Conservation (phyloP, 2,113 vertebrate species). For the Oncorhynchus gorbuscha region DNA sequence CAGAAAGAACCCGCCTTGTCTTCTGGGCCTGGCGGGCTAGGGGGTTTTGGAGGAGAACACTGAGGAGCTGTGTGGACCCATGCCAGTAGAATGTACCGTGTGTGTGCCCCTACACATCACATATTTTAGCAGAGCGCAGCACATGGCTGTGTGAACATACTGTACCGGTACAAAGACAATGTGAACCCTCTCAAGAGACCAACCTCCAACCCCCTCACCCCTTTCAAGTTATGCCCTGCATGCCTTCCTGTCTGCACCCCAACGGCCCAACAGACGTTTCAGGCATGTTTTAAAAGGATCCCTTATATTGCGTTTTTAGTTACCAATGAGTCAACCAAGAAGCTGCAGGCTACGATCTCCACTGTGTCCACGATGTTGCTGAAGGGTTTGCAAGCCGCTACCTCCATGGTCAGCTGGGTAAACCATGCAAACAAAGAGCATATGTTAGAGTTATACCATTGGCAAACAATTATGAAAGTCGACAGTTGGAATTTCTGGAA, state of each 20-base stretch:
- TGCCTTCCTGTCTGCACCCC: not conserved
- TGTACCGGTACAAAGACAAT: constrained; percentile 4
- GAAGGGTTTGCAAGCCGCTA: constrained; percentile 89
- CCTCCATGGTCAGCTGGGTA: constrained; percentile 80
- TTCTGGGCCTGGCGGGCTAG: not conserved
- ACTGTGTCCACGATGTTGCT: constrained; percentile 87
- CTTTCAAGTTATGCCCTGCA: not conserved
- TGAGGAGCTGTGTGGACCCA: not conserved
- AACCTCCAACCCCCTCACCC: not conserved
- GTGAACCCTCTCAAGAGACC: not conserved
- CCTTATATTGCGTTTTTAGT: constrained; percentile 34
- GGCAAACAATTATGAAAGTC: constrained; percentile 6
- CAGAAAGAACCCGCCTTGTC: not conserved
- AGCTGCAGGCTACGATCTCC: constrained; percentile 85
- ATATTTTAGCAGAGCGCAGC: not conserved
- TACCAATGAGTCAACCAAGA: constrained; percentile 88
- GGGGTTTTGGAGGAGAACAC: not conserved
- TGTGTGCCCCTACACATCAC: not conserved
- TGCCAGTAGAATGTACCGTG: not conserved
- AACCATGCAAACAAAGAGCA: not conserved
- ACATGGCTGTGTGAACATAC: constrained; percentile 12
- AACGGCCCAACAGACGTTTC: not conserved
- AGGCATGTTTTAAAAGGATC: not conserved
- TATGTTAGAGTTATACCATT: not conserved
- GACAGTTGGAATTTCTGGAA: constrained; percentile 5